Percentiles rank a stretch among this genome's conserved stretches.
Conservation (phyloP, 2,888 invertebrate species). For the Neocrepidodera transversa region DNA sequence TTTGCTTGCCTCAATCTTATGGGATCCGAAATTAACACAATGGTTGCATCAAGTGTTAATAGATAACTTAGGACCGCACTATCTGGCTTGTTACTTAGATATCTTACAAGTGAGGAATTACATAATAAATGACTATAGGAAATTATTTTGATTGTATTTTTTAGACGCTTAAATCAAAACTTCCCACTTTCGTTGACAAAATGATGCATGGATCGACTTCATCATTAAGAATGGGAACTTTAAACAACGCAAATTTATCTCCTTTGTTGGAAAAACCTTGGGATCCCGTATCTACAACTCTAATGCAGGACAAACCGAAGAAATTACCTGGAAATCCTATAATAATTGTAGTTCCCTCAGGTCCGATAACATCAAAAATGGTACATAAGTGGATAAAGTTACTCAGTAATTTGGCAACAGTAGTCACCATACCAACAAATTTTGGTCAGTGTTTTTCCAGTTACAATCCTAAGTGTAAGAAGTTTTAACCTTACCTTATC, state of each 20-base stretch:
- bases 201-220: constrained; percentile 68
- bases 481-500: constrained; percentile 3
- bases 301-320: constrained; percentile 70
- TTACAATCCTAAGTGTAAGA: constrained; percentile 26
- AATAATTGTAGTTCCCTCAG: constrained; percentile 69
- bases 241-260: constrained; percentile 69
- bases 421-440: constrained; percentile 68
- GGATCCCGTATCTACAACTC: constrained; percentile 72
- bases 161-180: constrained; percentile 69
- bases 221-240: constrained; percentile 60
- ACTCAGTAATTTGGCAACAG: constrained; percentile 72
- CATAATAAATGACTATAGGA: too few relatives aligned
- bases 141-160: too few relatives aligned
- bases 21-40: constrained; percentile 76
- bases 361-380: constrained; percentile 64
- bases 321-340: constrained; percentile 75
- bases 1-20: constrained; percentile 72
- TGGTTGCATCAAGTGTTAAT: constrained; percentile 80
- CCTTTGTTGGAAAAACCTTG: constrained; percentile 73
- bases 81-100: constrained; percentile 77
- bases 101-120: constrained; percentile 69
- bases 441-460: constrained; percentile 54
- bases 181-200: constrained; percentile 76
- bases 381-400: constrained; percentile 75
- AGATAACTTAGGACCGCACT: constrained; percentile 70